Base-by-base conservation (phyloP, 1,140 invertebrate species). In the Elymnias hypermnestra region DNA sequence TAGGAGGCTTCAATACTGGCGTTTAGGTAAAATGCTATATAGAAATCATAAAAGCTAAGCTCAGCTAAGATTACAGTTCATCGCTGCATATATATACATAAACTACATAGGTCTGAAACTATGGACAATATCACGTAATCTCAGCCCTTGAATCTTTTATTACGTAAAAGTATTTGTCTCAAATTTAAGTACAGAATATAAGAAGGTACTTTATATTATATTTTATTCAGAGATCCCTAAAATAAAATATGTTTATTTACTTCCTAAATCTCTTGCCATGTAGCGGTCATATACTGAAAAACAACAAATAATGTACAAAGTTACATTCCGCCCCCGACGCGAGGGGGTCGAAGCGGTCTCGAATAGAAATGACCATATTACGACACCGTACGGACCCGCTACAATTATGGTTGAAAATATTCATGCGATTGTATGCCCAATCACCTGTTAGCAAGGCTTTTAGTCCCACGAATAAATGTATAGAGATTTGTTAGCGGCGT, bases 221-320 rank as follows among this genome's bases (percentile, higher is more conserved):
- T 37, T 13, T 40, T 10, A 17, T 42, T 25, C 10, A 18, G 13
- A 3, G 17, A 31, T 10, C 28, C 26, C n/a, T 5, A 28, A 38
- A 23, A 47, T 21, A 18, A 47, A 21, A 37, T 42, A 49, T 49
- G 39, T 49, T 49, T 49, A 49, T 33, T 49, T 42, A 49, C 39
- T 43, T 43, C 40, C 19, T 38, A 43, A 51, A 51, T 51, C 48
- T 26, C 48, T 31, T 13, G 22, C 31, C 48, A 35, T 36, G 46
- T 41, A 41, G 9, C 46, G 46, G 38, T 42, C 48, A 50, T 51
- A 23, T 38, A 51, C 10, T 51, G 48, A 41, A 33, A 51, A 44
- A 44, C 48, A 51, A 51, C 48, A 43, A 51, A 43, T 51, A 43
- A 51, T 51, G 41, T 18, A 43, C 48, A 43, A 51, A 51, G 48